Evolutionary conservation across 2,797 vertebrate species (phyloP), one percentile per base, ranked within the genome.

Genomic region (Pseudochirops corinnae): DNA sequence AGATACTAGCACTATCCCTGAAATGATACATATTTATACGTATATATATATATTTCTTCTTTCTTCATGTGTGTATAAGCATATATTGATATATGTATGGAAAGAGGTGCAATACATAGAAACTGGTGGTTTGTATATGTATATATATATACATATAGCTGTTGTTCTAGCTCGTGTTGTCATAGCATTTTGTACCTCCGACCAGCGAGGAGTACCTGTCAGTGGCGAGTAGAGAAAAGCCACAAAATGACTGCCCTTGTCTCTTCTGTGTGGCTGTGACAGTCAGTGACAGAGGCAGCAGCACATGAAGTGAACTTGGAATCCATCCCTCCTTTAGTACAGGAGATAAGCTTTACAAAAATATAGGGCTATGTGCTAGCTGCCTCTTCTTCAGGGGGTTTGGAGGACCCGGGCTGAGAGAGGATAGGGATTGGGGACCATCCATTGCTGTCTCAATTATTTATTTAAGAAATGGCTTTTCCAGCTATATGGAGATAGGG

Each of bases 401-500:
- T 67, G 93, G 56, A 95, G 96, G 91, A 96, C 92, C 21, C 82
- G 90, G 95, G 92, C 94, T 95, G 90, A 50, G 95, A 94, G 95
- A 0, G 0, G 82, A 90, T 92, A 94, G 95, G 94, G 55, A 57
- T 56, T 57, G 55, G 60, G 67, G 91, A 9, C 96, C 58, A 91
- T 95, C 92, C 92, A 52, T 91, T 46, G 90, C 95, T 94, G 74
- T 90, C 95, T 94, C 31, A 0, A 62, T 67, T 56, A 87, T 92
- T 50, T 90, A 11, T 31, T 90, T 0, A 4, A 97, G 96, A 97
- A 98, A 96, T 94, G 94, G 95, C 93, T 95, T 93, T 96, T 97
- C 96, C 92, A 92, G 92, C 99, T 99, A 99, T 98, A 99, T 94
- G 96, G 99, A 99, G 97, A 99, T 97, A 0, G 99, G 99, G 93